A percentile compares a stretch with the other conserved stretches of the same genome.
These are phyloP conservation scores for Urophycis tenuis DNA, from an alignment of 2,797 vertebrate genomes.

Conservation along the genomic window DNA sequence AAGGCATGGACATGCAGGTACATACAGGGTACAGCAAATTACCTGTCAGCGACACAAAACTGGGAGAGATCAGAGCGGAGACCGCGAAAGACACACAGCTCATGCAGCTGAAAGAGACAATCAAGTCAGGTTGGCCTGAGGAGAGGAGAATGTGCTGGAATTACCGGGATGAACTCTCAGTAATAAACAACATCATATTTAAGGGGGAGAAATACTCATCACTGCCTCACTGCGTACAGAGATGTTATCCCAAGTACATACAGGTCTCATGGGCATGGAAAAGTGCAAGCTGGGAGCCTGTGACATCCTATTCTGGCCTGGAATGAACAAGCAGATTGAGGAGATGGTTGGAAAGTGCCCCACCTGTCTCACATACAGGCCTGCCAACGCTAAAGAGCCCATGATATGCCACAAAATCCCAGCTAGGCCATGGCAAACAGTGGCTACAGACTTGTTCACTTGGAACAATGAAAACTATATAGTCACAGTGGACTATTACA, in stretches of 20 bases:
- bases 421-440: constrained; percentile 14
- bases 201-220: not conserved
- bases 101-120: not conserved
- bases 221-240: not conserved
- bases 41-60: not conserved
- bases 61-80: not conserved
- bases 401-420: constrained; percentile 18
- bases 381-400: constrained; percentile 12
- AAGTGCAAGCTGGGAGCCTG: constrained; percentile 21
- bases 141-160: not conserved
- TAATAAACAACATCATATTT: too few species aligned
- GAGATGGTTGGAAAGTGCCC: not conserved
- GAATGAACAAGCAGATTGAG: not conserved
- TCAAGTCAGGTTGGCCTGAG: not conserved
- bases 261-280: constrained; percentile 19
- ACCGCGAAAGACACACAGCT: not conserved
- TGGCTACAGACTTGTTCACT: constrained; percentile 16
- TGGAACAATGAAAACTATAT: constrained; percentile 15
- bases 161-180: not conserved
- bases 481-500: constrained; percentile 21
- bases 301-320: constrained; percentile 7
- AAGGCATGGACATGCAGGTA: not conserved
- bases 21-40: not conserved
- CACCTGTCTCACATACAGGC: not conserved
- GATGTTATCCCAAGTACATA: too few species aligned